Evolutionary conservation across 2,113 vertebrate genomes (phyloP).

Genomic region (Montifringilla adamsi): DNA sequence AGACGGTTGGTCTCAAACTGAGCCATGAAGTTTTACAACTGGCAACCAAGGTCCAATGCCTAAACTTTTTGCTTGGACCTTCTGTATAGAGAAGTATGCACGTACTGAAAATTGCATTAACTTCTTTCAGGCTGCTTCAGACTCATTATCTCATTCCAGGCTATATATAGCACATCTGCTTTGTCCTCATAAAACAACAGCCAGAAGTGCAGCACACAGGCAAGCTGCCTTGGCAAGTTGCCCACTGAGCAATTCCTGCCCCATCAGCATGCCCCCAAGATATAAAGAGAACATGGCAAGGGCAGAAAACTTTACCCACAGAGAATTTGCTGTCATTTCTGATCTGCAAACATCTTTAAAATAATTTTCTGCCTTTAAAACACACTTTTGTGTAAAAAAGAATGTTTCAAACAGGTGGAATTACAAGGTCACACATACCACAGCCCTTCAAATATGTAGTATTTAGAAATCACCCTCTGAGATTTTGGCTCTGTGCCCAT

Average conservation of each 20-base stretch:
- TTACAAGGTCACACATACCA: not conserved
- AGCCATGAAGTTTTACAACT: not conserved
- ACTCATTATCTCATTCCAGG: not conserved
- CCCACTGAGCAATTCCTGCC: not conserved
- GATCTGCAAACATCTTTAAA: not conserved
- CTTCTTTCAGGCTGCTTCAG: not conserved
- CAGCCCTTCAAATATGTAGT: not conserved
- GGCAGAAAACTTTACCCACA: not conserved
- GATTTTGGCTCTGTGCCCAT: not conserved
- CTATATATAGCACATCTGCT: not conserved
- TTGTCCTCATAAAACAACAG: not conserved
- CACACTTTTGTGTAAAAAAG: not conserved
- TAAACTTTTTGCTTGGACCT: not conserved
- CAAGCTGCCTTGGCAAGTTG: fast-evolving
- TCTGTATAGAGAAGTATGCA: not conserved
- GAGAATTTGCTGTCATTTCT: not conserved
- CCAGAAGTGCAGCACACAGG: not conserved
- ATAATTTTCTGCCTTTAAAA: not conserved
- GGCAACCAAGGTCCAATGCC: not conserved
- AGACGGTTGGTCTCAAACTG: not conserved
- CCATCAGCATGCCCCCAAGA: fast-evolving
- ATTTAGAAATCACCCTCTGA: not conserved
- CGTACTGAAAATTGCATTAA: not conserved
- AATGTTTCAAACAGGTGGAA: not conserved
- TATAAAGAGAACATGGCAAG: not conserved